Evolutionary conservation across 2,888 invertebrate genomes (phyloP).

Genomic region (Polydrusus pterygomalis): DNA sequence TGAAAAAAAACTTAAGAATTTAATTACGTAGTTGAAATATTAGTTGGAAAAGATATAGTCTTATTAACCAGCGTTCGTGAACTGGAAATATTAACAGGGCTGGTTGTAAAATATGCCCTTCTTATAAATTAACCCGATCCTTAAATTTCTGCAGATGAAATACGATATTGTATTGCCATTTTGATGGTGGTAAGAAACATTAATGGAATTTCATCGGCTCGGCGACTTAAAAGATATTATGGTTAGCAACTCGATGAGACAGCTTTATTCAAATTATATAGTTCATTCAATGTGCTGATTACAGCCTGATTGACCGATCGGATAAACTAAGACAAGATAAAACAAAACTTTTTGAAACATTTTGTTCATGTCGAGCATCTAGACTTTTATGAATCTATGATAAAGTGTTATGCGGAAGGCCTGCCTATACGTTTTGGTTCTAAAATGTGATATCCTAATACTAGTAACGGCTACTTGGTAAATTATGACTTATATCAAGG

Average conservation of each 20-base stretch:
- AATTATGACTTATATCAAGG: conserved; percentile 8
- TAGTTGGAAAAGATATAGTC: too few relatives aligned
- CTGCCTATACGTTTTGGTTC: conserved; percentile 40
- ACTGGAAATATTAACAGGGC: too few relatives aligned
- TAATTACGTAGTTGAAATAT: too few relatives aligned
- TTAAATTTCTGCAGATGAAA: too few relatives aligned
- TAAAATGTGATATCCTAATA: conserved; percentile 49
- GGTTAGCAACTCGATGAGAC: conserved; percentile 4
- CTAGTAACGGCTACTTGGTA: conserved; percentile 34
- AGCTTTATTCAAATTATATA: background rate
- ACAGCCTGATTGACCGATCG: too few relatives aligned
- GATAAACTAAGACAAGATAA: background rate
- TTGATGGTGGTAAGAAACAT: background rate
- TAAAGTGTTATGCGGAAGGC: background rate
- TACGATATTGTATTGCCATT: too few relatives aligned
- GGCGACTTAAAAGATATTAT: background rate
- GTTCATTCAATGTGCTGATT: too few relatives aligned
- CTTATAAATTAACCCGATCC: too few relatives aligned
- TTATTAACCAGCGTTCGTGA: too few relatives aligned
- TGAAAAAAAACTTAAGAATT: too few relatives aligned
- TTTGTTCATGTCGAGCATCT: conserved; percentile 1
- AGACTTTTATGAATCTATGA: conserved; percentile 1
- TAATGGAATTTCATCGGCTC: conserved; percentile 4
- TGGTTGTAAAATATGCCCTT: too few relatives aligned
- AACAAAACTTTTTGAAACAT: background rate